Evolutionary conservation across 53 echinoderm and acorn worm genomes (phyloP).

Genomic region (Patiria pectinifera): DNA sequence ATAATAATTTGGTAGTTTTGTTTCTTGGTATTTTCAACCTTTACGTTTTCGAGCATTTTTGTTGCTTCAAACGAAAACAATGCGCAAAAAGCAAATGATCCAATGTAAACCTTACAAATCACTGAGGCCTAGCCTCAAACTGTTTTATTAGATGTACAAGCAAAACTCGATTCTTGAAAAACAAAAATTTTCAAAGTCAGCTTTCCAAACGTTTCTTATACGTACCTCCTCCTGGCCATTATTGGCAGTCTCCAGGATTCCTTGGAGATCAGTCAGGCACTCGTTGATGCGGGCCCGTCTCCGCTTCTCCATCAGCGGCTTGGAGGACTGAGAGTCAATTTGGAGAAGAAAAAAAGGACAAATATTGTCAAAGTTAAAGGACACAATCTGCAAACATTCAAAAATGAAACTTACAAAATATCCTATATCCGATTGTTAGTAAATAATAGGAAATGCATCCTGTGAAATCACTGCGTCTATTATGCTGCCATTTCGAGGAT

Average conservation of each 20-base stretch:
- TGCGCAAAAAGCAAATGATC: too few species aligned
- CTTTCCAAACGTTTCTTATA: not conserved
- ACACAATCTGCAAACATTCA: too few species aligned
- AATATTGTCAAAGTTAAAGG: too few species aligned
- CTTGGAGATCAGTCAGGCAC: conserved; percentile 61
- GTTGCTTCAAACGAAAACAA: not conserved
- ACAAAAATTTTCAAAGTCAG: not conserved
- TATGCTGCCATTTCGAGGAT: too few species aligned
- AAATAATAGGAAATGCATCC: too few species aligned
- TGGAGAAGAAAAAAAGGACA: not conserved
- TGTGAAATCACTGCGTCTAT: too few species aligned
- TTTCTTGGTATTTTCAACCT: too few species aligned
- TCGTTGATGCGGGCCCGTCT: conserved; percentile 90
- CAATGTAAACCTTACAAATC: too few species aligned
- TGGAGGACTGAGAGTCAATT: conserved; percentile 75
- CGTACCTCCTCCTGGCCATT: conserved; percentile 16
- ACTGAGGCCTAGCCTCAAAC: too few species aligned
- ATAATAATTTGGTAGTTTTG: too few species aligned
- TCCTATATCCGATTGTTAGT: too few species aligned
- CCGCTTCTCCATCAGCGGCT: conserved; percentile 92
- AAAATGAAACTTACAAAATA: too few species aligned
- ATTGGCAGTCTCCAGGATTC: conserved; percentile 22
- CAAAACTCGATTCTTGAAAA: not conserved
- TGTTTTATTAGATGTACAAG: not conserved
- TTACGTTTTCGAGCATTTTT: not conserved